Evolutionary conservation across 2,888 invertebrate genomes (phyloP), one percentile per base, ranked within the genome.

Genomic region (Drosophila longiperda): DNA sequence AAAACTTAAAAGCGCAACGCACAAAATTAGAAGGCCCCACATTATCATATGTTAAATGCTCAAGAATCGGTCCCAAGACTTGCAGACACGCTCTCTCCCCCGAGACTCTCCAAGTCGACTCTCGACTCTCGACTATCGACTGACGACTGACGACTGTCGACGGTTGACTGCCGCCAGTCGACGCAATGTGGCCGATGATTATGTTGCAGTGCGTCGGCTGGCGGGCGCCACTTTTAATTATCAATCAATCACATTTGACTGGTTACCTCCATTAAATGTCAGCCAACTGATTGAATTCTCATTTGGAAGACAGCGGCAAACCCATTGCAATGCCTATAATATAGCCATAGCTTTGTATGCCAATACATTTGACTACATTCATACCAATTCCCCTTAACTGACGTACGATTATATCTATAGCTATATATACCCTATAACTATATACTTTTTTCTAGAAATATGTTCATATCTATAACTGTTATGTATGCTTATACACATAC

Each of bases 191-290:
- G 38, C n/a, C 63, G 49, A 73, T 71, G 64, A 83, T 89, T 86
- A 76, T 86, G 89, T 79, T 87, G 79, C 69, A 83, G 50, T 78
- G 64, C 79, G 79, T 79, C 79, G 79, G 69, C 76, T 55, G 85
- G 59, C 69, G 75, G 86, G 86, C 86, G 90, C 86, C 88, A 87
- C 88, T 76, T 85, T 89, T 85, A 87, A 89, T 89, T 87, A 86
- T 87, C 86, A 87, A 89, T 89, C 88, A 89, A 86, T 87, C 88
- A 86, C 83, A 85, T 78, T 85, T 83, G 89, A 86, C 86, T 29
- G 78, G 80, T 79, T 85, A 86, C 89, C 90, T 75, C 88, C 83
- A 87, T 89, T 83, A 77, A 86, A 89, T 82, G 80, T 84, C 87
- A 84, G 80, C 57, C 87, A 89, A 85, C 87, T 87, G 89, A 85